A percentile compares a stretch with the other conserved stretches of the same genome.
Evolutionary conservation across 2,797 vertebrate genomes (phyloP).

Genomic region (Gadopsis bispinosus): DNA sequence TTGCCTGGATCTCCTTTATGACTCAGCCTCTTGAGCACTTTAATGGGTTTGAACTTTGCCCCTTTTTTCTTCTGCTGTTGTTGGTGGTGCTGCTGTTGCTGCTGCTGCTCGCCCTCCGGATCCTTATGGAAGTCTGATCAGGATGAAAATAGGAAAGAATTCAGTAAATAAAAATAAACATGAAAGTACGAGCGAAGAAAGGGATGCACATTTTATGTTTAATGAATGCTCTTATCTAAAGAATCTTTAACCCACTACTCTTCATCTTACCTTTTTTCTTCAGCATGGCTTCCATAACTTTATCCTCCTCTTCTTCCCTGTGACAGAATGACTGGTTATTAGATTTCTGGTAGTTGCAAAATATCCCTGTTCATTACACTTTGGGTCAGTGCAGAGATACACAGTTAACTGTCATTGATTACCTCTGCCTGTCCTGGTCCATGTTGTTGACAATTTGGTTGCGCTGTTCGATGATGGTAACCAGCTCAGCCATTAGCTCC

Average conservation of each 20-base stretch:
- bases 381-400: neutral
- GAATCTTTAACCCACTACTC: neutral
- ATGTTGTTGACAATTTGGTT: constrained; percentile 97
- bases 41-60: constrained; percentile 95
- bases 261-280: constrained; percentile 92
- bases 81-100: neutral
- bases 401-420: constrained; percentile 12
- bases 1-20: constrained; percentile 90
- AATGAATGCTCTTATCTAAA: neutral
- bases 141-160: constrained; percentile 14
- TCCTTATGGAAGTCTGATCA: constrained; percentile 92
- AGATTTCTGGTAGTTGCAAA: constrained; percentile 8
- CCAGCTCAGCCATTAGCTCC: constrained; percentile 94
- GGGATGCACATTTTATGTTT: neutral
- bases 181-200: neutral
- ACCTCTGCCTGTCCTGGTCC: constrained; percentile 98
- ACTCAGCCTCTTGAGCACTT: constrained; percentile 93
- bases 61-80: constrained; percentile 90
- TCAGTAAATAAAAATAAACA: neutral
- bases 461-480: constrained; percentile 96
- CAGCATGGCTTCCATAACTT: constrained; percentile 94
- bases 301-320: constrained; percentile 98
- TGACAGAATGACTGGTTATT: constrained; percentile 36
- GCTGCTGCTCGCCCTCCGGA: constrained; percentile 77
- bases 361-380: neutral